Evolutionary conservation across 2,113 vertebrate genomes (phyloP).

Genomic region (Gavia stellata): DNA sequence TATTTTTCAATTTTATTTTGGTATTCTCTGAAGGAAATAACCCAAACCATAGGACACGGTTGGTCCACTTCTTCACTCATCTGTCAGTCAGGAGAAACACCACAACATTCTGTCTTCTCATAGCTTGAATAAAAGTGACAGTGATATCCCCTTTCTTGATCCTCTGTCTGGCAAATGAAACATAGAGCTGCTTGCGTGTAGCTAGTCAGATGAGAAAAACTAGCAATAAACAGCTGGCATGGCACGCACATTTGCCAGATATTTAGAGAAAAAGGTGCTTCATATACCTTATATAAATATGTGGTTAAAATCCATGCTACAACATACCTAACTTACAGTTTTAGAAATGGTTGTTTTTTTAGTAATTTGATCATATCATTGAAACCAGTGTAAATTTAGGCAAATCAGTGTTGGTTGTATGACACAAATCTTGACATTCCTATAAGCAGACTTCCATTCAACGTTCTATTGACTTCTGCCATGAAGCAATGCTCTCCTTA

Average conservation of each 20-base stretch:
- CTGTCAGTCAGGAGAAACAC: constrained; percentile 5
- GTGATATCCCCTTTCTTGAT: constrained; percentile 6
- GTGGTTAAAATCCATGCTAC: background rate
- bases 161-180: background rate
- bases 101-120: background rate
- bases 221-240: background rate
- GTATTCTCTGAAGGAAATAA: constrained; percentile 1
- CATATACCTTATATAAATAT: background rate
- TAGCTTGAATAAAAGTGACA: background rate
- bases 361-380: background rate
- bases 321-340: background rate
- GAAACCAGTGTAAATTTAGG: background rate
- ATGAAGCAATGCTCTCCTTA: background rate
- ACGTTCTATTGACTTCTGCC: background rate
- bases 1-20: constrained; percentile 38
- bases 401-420: background rate
- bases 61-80: background rate
- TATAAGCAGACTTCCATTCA: background rate
- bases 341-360: background rate
- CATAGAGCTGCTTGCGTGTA: background rate
- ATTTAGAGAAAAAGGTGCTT: background rate
- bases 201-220: background rate
- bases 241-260: background rate
- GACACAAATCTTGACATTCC: background rate
- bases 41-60: background rate